Base-by-base conservation (phyloP, 2,888 invertebrate species). In the Taphrorychus bicolor region DNA sequence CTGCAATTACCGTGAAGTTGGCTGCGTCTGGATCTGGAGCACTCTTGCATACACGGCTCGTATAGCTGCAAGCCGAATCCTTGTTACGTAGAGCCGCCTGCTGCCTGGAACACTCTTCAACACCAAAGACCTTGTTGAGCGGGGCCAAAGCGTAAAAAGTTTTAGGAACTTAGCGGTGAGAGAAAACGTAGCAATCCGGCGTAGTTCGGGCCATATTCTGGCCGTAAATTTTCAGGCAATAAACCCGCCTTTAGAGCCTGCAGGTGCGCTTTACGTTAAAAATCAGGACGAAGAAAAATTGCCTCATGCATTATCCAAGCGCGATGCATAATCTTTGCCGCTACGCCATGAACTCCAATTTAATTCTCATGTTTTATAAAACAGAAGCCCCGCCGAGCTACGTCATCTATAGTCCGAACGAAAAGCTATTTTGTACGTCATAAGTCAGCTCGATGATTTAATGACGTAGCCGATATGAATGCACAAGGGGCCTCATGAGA, bases 301-400 rank as follows among this genome's bases (percentile, higher is more conserved):
- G 66, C 59, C 56, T 66, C 56, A 66, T 66, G 56, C 49, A 66
- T 60, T 66, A 56, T 66, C 32, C 60, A 66, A 56, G 53, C 56
- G 56, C 42, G 56, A 54, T 48, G 56, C 56, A 66, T 60, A 60
- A 49, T 56, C 56, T 65, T 64, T 51, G 53, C 65, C 66, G 14
- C 14, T 32, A 17, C 66, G 24, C 16, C 32, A 19, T 66, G 65
- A 66, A 66, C 59, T 66, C 45, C 66, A 59, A 66, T 59, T 59
- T 59, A 65, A 65, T 65, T 65, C 65, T 41, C 59, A 65, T 65
- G 22, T 51, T 51, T 51, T 66, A 66, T 65, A 65, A 65, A 53
- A 52, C 59, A 65, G 21, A 48, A 59, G 59, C 32, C 23, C 49
- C 5, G 51, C 21, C 51, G 11, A n/a, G 51, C 14, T 17, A 45